phyloP scores from a whole-genome alignment of 2,113 vertebrate species.

The human region GRCh38 chr5:106367001-106367500 shows the following conservation, averaged over 20 bases:
- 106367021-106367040: background rate
- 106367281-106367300: background rate
- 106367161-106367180: background rate
- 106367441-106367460: background rate
- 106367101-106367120: background rate
- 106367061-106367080: background rate
- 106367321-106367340: background rate
- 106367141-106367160: background rate
- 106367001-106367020: background rate
- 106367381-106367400: background rate
- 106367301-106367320: background rate
- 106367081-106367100: background rate
- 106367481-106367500: background rate
- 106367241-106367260: background rate
- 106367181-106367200: background rate
- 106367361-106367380: background rate
- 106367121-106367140: background rate
- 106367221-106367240: background rate
- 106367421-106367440: background rate
- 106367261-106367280: constrained; percentile 10
- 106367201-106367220: background rate
- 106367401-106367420: background rate
- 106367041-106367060: background rate
- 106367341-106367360: background rate
- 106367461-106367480: background rate